Evolutionary conservation across 2,797 vertebrate species (phyloP), one percentile per base, ranked within the genome.

Genomic region (Acrossocheilus fasciatus): DNA sequence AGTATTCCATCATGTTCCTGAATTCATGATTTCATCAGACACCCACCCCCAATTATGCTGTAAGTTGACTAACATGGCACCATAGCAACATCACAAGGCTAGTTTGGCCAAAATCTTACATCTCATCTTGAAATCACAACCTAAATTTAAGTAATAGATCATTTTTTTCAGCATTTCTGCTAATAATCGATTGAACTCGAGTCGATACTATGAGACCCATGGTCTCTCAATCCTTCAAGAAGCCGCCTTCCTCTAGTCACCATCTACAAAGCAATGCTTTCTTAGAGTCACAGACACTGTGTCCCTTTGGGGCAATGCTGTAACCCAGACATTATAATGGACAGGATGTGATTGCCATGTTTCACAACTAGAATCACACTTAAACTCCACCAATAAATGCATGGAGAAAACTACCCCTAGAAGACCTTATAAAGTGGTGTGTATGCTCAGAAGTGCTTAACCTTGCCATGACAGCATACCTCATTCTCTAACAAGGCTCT

Each of bases 311-410:
- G 50, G 41, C 30, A 76, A 52, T 84, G 75, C 79, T 64, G 74
- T 85, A 86, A 88, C 83, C 81, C 77, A 76, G 69, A 78, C 72
- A 66, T 83, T 88, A 81, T 89, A 81, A 85, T 87, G 80, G 59
- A 78, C 52, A 82, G 84, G 64, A 86, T 85, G 88, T 82, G 74
- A 86, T 82, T 76, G 73, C 59, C 81, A 66, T 82, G 86, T 57
- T 77, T 73, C 20, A 81, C 68, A 78, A 79, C 75, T 50, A 81
- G 73, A 87, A 87, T 89, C 86, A 87, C 72, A 81, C 88, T 87
- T 72, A 66, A 87, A 68, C 88, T 90, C 89, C 86, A 81, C 86
- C 79, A 83, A 86, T 88, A 91, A 87, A 81, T 59, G n/a, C 26
- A 82, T 59, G 74, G 52, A 70, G 69, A 75, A 81, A 83, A 89